phyloP scores from a whole-genome alignment of 2,113 vertebrate species.

The Pygathrix nemaeus region DNA sequence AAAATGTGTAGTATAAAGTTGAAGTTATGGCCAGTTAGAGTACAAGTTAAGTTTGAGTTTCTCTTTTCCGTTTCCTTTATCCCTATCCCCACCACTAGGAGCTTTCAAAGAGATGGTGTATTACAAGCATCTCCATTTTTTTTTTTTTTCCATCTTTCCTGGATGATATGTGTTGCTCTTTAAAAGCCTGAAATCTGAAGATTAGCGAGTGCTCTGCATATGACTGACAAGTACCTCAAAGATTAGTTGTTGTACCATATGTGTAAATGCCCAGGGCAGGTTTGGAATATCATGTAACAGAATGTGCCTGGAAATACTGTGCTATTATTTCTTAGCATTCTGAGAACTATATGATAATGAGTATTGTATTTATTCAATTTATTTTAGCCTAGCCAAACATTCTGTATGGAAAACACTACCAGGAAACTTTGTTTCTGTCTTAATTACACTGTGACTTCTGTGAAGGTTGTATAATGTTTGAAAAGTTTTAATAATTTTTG shows the following conservation, averaged over 20 bases:
- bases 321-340: not conserved
- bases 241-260: not conserved
- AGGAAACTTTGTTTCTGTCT: slow-evolving; percentile 19
- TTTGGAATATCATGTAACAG: not conserved
- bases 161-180: not conserved
- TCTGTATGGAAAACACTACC: not conserved
- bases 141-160: not conserved
- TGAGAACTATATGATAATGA: not conserved
- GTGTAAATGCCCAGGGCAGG: not conserved
- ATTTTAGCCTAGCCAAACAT: not conserved
- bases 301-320: not conserved
- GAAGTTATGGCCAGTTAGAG: not conserved
- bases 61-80: not conserved
- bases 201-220: fast-evolving
- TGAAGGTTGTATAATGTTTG: not conserved
- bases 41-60: not conserved
- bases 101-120: not conserved
- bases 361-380: not conserved
- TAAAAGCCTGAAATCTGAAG: not conserved
- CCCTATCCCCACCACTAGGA: not conserved
- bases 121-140: not conserved
- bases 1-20: not conserved
- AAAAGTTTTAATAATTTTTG: not conserved
- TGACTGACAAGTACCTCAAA: not conserved
- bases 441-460: not conserved